phyloP scores from a whole-genome alignment of 2,888 invertebrate species.

The Ectemnius continuus region DNA sequence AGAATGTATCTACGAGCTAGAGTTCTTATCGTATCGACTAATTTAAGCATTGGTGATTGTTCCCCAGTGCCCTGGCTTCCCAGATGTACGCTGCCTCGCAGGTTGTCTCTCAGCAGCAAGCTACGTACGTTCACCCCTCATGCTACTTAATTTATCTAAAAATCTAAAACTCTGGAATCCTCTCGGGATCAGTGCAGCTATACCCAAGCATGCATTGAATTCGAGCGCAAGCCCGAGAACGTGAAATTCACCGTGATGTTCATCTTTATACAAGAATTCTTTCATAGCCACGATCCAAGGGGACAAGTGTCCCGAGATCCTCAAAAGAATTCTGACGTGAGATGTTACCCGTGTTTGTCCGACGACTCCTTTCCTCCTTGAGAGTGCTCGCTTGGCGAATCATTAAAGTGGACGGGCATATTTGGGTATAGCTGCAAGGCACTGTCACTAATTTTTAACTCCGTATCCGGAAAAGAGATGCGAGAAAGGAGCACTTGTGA shows the following conservation, averaged over 20 bases:
- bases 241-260: slow-evolving; percentile 18
- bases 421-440: slow-evolving; percentile 76
- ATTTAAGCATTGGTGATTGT: slow-evolving; percentile 79
- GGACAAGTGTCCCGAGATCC: slow-evolving; percentile 5
- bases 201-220: slow-evolving; percentile 67
- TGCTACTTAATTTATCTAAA: slow-evolving; percentile 75
- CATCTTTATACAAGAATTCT: neutral
- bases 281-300: slow-evolving; percentile 8
- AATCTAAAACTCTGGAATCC: slow-evolving; percentile 67
- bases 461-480: slow-evolving; percentile 60
- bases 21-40: slow-evolving; percentile 74
- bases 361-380: slow-evolving; percentile 5
- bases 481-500: slow-evolving; percentile 61
- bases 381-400: neutral
- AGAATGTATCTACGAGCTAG: slow-evolving; percentile 55
- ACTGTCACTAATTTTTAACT: slow-evolving; percentile 70
- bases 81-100: slow-evolving; percentile 96
- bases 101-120: slow-evolving; percentile 95
- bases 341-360: slow-evolving; percentile 7
- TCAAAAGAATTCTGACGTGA: neutral
- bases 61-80: slow-evolving; percentile 97
- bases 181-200: slow-evolving; percentile 68
- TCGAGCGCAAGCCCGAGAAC: slow-evolving; percentile 24
- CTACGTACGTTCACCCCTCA: slow-evolving; percentile 88
- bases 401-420: slow-evolving; percentile 38